A percentile compares a stretch with the other conserved stretches of the same genome.
Evolutionary conservation across 1,140 invertebrate species (phyloP).

Genomic region (Solenopsis invicta): DNA sequence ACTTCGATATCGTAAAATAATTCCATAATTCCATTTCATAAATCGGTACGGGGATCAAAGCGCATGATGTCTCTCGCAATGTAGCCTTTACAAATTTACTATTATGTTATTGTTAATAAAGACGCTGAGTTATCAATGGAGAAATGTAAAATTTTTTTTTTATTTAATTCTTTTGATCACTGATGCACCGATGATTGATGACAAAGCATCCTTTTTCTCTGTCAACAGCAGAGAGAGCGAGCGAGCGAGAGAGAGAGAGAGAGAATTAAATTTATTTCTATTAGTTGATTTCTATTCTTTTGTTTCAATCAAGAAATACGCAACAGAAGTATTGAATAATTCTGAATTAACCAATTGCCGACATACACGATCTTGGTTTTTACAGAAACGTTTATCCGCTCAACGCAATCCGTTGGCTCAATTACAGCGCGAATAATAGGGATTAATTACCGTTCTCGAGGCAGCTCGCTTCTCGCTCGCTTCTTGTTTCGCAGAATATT

Average conservation of each 20-base stretch:
- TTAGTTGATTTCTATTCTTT: background rate
- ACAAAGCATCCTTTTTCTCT: background rate
- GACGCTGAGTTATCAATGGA: background rate
- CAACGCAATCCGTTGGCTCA: background rate
- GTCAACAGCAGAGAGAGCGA: background rate
- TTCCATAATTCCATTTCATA: background rate
- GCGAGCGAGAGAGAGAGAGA: no score
- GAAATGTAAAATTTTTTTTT: background rate
- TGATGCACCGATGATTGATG: background rate
- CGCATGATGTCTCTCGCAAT: background rate
- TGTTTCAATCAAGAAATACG: background rate
- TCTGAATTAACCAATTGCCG: background rate
- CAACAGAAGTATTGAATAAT: background rate
- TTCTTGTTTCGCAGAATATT: slow-evolving; percentile 46
- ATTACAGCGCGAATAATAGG: slow-evolving; percentile 26
- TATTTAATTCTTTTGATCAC: background rate
- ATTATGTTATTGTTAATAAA: background rate
- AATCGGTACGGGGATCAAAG: slow-evolving; percentile 3
- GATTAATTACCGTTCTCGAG: slow-evolving; percentile 26
- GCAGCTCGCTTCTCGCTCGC: background rate
- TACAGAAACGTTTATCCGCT: background rate
- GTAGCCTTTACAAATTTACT: background rate
- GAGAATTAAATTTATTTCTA: background rate
- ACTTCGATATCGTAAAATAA: background rate
- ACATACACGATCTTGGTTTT: background rate